Base-by-base conservation (phyloP, 1,140 invertebrate genomes). In the Paralvinella palmiformis region DNA sequence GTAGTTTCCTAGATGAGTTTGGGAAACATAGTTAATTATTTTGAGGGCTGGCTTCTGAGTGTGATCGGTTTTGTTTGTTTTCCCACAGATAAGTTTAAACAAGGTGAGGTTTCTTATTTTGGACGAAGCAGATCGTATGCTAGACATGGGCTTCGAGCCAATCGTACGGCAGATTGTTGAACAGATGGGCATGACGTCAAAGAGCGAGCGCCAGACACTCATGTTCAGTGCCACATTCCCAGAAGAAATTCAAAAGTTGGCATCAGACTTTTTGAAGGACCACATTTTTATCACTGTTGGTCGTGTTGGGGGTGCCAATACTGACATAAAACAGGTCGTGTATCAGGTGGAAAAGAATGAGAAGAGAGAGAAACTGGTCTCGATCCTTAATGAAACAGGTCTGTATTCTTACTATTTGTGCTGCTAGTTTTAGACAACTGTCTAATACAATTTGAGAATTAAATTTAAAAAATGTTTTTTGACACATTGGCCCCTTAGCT, bases 251-350 rank as follows among this genome's bases (percentile, higher is more conserved):
- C 91, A 95, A 77, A 90, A 94, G 76, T 78, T 98, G 72, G 94
- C 95, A 17, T 86, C 92, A 77, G 96, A 98, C 82, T 99, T 99
- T 80, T 83, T 99, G 66, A 88, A 91, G 73, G 96, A 99, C 80
- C 99, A 99, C 79, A 96, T 99, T 72, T 99, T 99, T 84, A 87
- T 99, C 75, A 95, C 96, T 56, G 95, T 99, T 56, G 97, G 97
- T 35, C 88, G 96, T 70, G 96, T 99, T 29, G 97, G 97, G 17
- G 98, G 94, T 66, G 99, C 97, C 3, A 98, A 95, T 15, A 95
- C 99, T 79, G 99, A 99, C 83, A 99, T 99, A 72, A 97, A 94
- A 15, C 97, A 99, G 83, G 96, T 80, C 0, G 87, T 99, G 65
- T 82, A 87, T 59, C 82, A 91, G 77, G 89, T 96, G 0, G 70